These are phyloP conservation scores for Pseudorhombus dupliciocellatus DNA, from an alignment of 2,113 vertebrate genomes.

Conservation along the genomic window DNA sequence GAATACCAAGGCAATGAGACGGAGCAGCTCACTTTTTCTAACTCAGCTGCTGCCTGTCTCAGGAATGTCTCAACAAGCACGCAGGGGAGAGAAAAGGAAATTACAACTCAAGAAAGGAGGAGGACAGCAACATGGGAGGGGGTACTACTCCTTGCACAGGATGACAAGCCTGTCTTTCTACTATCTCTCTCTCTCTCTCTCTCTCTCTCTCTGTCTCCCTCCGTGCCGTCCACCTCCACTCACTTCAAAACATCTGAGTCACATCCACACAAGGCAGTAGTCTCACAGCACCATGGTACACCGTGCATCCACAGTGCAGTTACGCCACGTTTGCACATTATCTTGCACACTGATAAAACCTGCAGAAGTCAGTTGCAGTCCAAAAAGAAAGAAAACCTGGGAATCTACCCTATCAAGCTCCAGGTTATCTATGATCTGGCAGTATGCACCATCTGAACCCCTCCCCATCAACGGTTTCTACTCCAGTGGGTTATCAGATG, in stretches of 20 bases:
- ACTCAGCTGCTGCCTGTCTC: slow-evolving; percentile 63
- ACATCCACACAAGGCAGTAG: slow-evolving; percentile 31
- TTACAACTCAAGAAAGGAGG: slow-evolving; percentile 61
- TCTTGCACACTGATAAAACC: slow-evolving; percentile 53
- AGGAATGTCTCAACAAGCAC: slow-evolving; percentile 75
- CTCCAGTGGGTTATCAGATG: slow-evolving; percentile 70
- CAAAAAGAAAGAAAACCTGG: slow-evolving; percentile 44
- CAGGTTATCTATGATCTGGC: slow-evolving; percentile 62
- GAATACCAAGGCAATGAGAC: slow-evolving; percentile 45
- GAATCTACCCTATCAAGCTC: slow-evolving; percentile 42
- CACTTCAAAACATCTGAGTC: slow-evolving; percentile 34
- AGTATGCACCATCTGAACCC: slow-evolving; percentile 31
- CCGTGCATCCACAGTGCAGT: slow-evolving; percentile 22
- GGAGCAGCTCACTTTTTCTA: slow-evolving; percentile 39
- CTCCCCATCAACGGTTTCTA: slow-evolving; percentile 47
- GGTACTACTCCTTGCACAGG: slow-evolving; percentile 34
- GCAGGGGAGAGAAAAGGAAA: slow-evolving; percentile 68
- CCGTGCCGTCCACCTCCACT: slow-evolving; percentile 29
- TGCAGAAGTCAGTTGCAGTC: slow-evolving; percentile 40
- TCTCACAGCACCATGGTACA: slow-evolving; percentile 35
- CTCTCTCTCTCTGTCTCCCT: slow-evolving; percentile 11
- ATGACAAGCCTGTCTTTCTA: slow-evolving; percentile 53
- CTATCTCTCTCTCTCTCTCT: slow-evolving; percentile 27
- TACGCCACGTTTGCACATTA: slow-evolving; percentile 32
- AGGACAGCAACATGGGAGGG: slow-evolving; percentile 43